A percentile compares a stretch with the other conserved stretches of the same genome.
phyloP scores from a whole-genome alignment of 2,888 invertebrate species.

The Diaphora mendica region DNA sequence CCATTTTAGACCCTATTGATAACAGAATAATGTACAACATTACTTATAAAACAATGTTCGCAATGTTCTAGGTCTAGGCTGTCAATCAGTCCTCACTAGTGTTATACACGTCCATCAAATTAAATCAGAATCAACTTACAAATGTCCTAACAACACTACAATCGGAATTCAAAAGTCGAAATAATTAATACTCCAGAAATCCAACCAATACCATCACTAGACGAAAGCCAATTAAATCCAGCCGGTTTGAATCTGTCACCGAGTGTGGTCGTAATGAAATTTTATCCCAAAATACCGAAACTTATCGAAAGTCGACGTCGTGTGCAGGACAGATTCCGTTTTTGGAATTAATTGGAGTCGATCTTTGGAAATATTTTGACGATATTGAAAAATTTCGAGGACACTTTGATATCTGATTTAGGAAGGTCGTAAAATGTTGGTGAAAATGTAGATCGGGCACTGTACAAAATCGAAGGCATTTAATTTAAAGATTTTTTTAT shows the following conservation, averaged over 20 bases:
- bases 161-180: slow-evolving; percentile 12
- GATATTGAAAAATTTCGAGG: slow-evolving; percentile 34
- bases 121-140: not conserved
- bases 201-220: slow-evolving; percentile 39
- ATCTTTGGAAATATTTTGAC: slow-evolving; percentile 41
- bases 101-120: not conserved
- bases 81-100: not conserved
- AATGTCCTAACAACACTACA: not conserved
- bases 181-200: slow-evolving; percentile 42
- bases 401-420: slow-evolving; percentile 11
- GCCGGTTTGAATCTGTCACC: slow-evolving; percentile 55
- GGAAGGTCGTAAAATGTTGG: not conserved
- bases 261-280: slow-evolving; percentile 45
- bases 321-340: slow-evolving; percentile 45
- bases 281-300: slow-evolving; percentile 32
- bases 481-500: not conserved
- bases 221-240: slow-evolving; percentile 56
- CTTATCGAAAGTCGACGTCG: slow-evolving; percentile 45
- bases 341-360: slow-evolving; percentile 42
- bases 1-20: not conserved
- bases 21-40: not conserved
- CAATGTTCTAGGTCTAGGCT: not conserved
- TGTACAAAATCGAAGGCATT: not conserved
- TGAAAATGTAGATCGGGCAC: not conserved
- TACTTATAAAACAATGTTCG: not conserved